phyloP scores from a whole-genome alignment of 2,888 invertebrate species.

The Drosophila melanosoma region DNA sequence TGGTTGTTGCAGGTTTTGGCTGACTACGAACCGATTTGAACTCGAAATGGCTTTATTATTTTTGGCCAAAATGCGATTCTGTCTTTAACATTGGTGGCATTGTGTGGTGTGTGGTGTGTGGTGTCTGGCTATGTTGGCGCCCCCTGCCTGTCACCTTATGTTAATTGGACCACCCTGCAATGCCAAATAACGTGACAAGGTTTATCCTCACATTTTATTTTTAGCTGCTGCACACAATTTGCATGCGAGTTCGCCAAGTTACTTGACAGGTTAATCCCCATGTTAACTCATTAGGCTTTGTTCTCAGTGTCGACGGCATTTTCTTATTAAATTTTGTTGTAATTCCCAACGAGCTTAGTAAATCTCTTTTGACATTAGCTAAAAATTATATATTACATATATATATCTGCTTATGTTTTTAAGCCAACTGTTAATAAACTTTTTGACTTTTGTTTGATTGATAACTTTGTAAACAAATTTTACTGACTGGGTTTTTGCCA shows the following conservation, averaged over 20 bases:
- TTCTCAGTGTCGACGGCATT: neutral
- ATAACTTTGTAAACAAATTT: neutral
- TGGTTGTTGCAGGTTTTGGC: constrained; percentile 59
- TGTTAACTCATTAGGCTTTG: constrained; percentile 55
- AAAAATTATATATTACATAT: neutral
- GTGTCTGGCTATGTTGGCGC: constrained; percentile 38
- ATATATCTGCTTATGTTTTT: no score
- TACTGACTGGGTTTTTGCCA: neutral
- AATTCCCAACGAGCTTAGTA: neutral
- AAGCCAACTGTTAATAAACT: neutral
- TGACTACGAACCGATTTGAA: constrained; percentile 69
- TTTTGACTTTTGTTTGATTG: neutral
- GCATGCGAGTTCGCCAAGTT: constrained; percentile 46
- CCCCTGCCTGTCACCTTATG: constrained; percentile 46
- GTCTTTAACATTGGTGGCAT: neutral
- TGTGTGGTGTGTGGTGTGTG: neutral
- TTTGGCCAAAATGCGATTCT: constrained; percentile 49
- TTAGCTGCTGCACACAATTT: constrained; percentile 52
- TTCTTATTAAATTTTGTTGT: constrained; percentile 12
- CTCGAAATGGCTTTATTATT: constrained; percentile 79
- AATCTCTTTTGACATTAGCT: neutral
- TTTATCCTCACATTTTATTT: constrained; percentile 58
- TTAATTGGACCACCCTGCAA: constrained; percentile 77
- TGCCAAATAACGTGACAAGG: constrained; percentile 43
- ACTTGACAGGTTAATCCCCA: constrained; percentile 64